phyloP scores from a whole-genome alignment of 2,797 vertebrate genomes.

The Mormyrus hasselquistii region DNA sequence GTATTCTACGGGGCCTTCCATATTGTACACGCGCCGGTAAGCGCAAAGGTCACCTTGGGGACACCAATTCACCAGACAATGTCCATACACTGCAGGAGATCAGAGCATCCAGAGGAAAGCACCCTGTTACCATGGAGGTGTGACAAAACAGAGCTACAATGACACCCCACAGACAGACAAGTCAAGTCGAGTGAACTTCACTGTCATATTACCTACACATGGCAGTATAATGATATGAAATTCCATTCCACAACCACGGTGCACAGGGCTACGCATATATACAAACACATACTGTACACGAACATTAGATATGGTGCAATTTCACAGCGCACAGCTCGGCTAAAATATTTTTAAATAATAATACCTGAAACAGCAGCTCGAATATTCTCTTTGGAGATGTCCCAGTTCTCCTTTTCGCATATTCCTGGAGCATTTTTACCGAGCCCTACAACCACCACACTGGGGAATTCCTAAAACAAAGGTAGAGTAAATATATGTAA shows the following conservation, averaged over 20 bases:
- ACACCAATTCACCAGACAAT: background rate
- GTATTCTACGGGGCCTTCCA: background rate
- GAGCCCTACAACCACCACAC: slow-evolving; percentile 79
- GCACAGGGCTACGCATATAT: background rate
- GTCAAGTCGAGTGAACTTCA: background rate
- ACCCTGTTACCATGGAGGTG: background rate
- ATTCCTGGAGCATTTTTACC: slow-evolving; percentile 70
- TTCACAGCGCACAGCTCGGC: background rate
- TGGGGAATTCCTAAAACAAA: slow-evolving; percentile 74
- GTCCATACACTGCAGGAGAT: background rate
- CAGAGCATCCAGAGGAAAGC: background rate
- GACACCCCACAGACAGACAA: background rate
- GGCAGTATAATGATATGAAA: background rate
- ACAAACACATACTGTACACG: background rate
- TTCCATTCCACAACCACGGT: background rate
- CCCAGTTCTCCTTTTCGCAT: slow-evolving; percentile 79
- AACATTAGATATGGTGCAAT: background rate
- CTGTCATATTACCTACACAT: background rate
- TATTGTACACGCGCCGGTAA: background rate
- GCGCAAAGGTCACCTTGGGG: background rate
- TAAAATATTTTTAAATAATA: background rate
- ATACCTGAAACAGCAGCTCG: slow-evolving; percentile 79
- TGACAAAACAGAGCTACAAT: background rate
- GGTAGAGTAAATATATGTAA: slow-evolving; percentile 2
- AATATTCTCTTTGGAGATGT: slow-evolving; percentile 84